Evolutionary conservation across 2,888 invertebrate species (phyloP).

Genomic region (Dusona sp.): DNA sequence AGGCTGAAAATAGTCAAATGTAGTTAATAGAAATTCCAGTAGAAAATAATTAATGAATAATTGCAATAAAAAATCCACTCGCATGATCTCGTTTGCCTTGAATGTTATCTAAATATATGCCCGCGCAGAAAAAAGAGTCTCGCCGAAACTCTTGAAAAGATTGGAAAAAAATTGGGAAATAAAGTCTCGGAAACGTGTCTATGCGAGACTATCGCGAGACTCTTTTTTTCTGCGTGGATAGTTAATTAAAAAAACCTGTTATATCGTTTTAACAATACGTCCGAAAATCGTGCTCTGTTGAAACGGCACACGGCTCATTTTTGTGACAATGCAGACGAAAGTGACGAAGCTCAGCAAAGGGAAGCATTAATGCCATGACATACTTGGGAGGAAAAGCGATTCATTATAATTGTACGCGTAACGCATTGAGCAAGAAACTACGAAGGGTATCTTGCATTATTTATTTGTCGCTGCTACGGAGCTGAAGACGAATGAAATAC

Average conservation of each 20-base stretch:
- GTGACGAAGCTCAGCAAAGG: neutral
- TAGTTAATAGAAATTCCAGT: too few species aligned
- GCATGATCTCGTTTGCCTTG: neutral
- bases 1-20: too few species aligned
- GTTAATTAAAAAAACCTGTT: neutral
- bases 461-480: constrained; percentile 30
- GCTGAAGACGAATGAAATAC: constrained; percentile 26
- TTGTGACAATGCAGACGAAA: neutral
- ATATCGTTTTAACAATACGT: neutral
- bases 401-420: constrained; percentile 4
- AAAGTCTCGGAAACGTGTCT: too few species aligned
- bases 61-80: neutral
- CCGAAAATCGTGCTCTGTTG: neutral
- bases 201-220: too few species aligned
- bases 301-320: neutral
- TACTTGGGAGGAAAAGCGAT: neutral
- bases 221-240: too few species aligned
- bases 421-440: constrained; percentile 39
- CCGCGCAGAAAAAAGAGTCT: too few species aligned
- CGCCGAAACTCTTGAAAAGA: too few species aligned
- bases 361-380: neutral
- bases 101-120: neutral
- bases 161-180: too few species aligned
- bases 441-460: constrained; percentile 38
- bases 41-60: neutral